A percentile compares a stretch with the other conserved stretches of the same genome.
phyloP scores from a whole-genome alignment of 2,888 invertebrate genomes.

The Cinara cedri region DNA sequence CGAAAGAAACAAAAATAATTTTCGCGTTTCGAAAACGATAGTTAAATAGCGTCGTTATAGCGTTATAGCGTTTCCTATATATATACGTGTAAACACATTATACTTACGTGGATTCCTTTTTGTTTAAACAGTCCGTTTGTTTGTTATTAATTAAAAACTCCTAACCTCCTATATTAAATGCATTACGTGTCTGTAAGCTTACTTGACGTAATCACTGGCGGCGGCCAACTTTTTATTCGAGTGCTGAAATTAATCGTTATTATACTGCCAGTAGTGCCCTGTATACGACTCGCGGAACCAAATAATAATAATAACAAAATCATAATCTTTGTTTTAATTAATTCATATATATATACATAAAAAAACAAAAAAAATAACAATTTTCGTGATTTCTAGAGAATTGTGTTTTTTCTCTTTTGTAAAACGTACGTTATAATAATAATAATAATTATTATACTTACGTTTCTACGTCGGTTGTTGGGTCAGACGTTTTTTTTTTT shows the following conservation, averaged over 20 bases:
- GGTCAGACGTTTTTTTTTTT: too few relatives aligned
- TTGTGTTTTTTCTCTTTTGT: background rate
- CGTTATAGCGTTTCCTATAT: background rate
- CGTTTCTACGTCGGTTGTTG: too few relatives aligned
- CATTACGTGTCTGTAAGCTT: conserved; percentile 14
- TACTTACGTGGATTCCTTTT: background rate
- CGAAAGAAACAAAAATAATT: too few relatives aligned
- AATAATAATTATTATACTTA: too few relatives aligned
- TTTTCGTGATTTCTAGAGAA: background rate
- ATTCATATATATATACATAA: too few relatives aligned
- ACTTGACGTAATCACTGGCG: conserved; percentile 18
- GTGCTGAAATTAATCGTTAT: conserved; percentile 25
- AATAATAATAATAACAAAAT: too few relatives aligned
- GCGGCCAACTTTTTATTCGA: background rate
- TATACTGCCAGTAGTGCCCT: too few relatives aligned
- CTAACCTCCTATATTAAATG: background rate
- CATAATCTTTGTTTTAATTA: background rate
- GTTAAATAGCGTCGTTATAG: background rate
- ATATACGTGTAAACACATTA: too few relatives aligned
- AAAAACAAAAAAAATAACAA: too few relatives aligned
- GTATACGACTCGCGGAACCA: background rate
- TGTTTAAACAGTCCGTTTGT: conserved; percentile 10
- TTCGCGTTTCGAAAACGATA: background rate
- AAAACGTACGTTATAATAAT: too few relatives aligned
- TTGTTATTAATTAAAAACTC: conserved; percentile 42